A percentile compares a stretch with the other conserved stretches of the same genome.
phyloP scores from a whole-genome alignment of 2,113 vertebrate genomes.

The Grammomys dolichurus region DNA sequence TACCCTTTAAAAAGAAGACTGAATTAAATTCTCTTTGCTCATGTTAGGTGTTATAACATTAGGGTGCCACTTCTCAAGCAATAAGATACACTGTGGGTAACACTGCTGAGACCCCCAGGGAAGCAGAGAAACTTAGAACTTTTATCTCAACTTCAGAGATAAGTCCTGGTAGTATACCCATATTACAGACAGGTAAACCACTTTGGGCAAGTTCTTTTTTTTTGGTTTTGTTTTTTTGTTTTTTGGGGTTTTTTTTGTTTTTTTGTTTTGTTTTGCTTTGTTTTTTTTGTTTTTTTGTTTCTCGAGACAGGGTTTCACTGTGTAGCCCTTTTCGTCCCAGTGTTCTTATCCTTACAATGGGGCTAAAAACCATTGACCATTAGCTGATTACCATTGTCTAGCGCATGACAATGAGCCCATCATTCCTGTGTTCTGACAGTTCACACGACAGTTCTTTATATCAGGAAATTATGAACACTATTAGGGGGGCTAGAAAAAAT shows the following conservation, averaged over 20 bases:
- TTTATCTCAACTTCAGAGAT: neutral
- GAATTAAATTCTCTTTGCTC: slow-evolving; percentile 19
- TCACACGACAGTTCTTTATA: slow-evolving; percentile 6
- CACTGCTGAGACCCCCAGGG: neutral
- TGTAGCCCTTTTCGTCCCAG: neutral
- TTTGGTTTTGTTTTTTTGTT: too few relatives aligned
- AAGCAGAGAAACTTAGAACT: neutral
- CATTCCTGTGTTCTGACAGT: neutral
- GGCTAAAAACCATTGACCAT: neutral
- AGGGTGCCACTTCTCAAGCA: neutral
- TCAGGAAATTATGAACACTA: neutral
- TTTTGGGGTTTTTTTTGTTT: too few relatives aligned
- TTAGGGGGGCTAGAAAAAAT: neutral
- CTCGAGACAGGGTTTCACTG: too few relatives aligned
- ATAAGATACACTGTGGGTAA: neutral
- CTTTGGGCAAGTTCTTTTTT: slow-evolving; percentile 10
- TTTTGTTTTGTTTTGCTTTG: too few relatives aligned
- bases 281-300: too few relatives aligned
- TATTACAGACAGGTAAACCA: neutral
- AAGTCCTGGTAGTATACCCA: neutral
- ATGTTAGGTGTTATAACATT: neutral
- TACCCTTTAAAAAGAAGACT: slow-evolving; percentile 39
- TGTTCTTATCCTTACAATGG: slow-evolving; percentile 60
- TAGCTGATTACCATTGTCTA: neutral
- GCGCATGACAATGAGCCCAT: neutral